Evolutionary conservation across 2,113 vertebrate genomes (phyloP).

Genomic region (Eublepharis macularius): DNA sequence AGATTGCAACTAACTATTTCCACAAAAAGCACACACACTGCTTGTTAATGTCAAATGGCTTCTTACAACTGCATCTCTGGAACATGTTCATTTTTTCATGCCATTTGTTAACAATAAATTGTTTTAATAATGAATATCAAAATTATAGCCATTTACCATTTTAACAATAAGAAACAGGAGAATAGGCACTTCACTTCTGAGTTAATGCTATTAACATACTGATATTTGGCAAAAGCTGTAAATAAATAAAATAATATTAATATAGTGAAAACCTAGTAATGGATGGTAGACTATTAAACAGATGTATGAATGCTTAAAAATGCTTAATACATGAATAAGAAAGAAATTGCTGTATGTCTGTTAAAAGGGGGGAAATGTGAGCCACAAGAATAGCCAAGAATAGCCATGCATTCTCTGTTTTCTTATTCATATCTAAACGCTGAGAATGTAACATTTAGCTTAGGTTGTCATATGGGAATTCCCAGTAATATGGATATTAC

Average conservation of each 20-base stretch:
- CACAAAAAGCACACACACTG: constrained; percentile 52
- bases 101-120: constrained; percentile 52
- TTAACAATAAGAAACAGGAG: neutral
- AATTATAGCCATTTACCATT: neutral
- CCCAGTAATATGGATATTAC: too few species aligned
- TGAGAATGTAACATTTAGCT: too few species aligned
- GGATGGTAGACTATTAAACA: neutral
- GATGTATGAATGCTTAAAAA: neutral
- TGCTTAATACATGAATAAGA: neutral
- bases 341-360: constrained; percentile 45
- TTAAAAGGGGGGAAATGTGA: constrained; percentile 37
- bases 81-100: constrained; percentile 41
- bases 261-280: neutral
- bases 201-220: neutral
- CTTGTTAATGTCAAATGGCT: constrained; percentile 59
- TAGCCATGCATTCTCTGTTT: neutral
- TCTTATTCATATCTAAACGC: neutral
- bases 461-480: too few species aligned
- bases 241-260: neutral
- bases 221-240: neutral
- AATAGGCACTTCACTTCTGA: neutral
- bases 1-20: constrained; percentile 36
- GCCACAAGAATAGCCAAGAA: neutral
- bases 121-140: neutral
- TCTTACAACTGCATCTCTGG: constrained; percentile 58